Percentiles rank a stretch among this genome's conserved stretches.
Conservation (phyloP, 2,888 invertebrate species). For the Disparrhopalites patrizii region DNA sequence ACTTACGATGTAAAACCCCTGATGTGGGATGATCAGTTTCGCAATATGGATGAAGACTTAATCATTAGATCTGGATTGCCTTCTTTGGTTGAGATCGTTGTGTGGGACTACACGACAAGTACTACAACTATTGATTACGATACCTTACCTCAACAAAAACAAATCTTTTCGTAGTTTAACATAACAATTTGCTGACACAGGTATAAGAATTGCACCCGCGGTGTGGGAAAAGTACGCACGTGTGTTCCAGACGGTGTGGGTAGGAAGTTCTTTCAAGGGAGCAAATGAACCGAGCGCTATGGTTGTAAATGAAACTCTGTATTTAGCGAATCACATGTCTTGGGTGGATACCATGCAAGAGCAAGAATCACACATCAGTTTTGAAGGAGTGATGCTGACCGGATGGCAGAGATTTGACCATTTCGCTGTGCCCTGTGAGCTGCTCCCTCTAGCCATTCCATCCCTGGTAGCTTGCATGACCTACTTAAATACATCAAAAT, state of each 20-base stretch:
- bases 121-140: too few species aligned
- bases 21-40: conserved; percentile 72
- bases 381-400: conserved; percentile 61
- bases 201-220: conserved; percentile 40
- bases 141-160: too few species aligned
- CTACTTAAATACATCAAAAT: conserved; percentile 50
- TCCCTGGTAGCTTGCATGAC: conserved; percentile 61
- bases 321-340: conserved; percentile 66
- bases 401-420: conserved; percentile 71
- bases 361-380: conserved; percentile 51
- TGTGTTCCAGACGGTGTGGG: conserved; percentile 68
- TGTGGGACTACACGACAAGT: conserved; percentile 64
- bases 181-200: too few species aligned
- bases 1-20: conserved; percentile 52
- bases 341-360: conserved; percentile 62
- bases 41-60: conserved; percentile 56
- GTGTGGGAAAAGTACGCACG: conserved; percentile 59
- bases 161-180: conserved; percentile 6
- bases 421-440: conserved; percentile 62
- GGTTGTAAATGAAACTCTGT: conserved; percentile 56
- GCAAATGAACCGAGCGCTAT: conserved; percentile 55
- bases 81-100: conserved; percentile 61
- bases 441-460: conserved; percentile 61
- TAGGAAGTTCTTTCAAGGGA: conserved; percentile 78
- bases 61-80: conserved; percentile 55